phyloP scores from a whole-genome alignment of 2,797 vertebrate genomes.

The Chaetodon trifasciatus region DNA sequence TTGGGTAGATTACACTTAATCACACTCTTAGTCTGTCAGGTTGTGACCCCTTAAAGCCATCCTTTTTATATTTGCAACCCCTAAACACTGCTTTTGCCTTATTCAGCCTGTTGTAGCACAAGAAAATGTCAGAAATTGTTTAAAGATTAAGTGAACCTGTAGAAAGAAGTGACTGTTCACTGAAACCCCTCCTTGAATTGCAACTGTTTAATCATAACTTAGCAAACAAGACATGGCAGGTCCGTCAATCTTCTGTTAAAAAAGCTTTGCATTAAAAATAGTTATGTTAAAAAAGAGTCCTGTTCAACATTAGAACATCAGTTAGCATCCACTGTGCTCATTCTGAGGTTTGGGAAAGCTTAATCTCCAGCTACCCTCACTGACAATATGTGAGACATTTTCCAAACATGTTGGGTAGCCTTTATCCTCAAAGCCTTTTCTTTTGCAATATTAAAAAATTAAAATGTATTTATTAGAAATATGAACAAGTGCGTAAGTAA shows the following conservation, averaged over 20 bases:
- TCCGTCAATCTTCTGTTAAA: background rate
- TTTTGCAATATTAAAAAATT: background rate
- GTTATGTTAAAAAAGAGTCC: background rate
- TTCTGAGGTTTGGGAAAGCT: no score
- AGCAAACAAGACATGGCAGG: no score
- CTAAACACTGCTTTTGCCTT: background rate
- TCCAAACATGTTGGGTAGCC: background rate
- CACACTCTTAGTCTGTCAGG: background rate
- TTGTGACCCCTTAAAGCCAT: background rate
- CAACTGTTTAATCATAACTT: no score
- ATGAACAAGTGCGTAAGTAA: background rate
- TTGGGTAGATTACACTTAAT: slow-evolving; percentile 16
- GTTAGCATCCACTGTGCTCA: no score
- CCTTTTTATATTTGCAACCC: background rate
- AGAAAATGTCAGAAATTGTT: background rate
- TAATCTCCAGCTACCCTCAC: background rate
- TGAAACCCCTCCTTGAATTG: background rate
- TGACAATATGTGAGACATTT: background rate
- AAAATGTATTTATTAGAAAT: background rate
- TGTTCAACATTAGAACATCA: no score
- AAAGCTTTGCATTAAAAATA: no score
- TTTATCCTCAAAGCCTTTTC: background rate
- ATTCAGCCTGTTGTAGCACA: background rate
- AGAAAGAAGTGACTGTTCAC: background rate
- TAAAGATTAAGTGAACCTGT: background rate